Conservation (phyloP, 2,113 vertebrate species). For the Triplophysa siluroides region DNA sequence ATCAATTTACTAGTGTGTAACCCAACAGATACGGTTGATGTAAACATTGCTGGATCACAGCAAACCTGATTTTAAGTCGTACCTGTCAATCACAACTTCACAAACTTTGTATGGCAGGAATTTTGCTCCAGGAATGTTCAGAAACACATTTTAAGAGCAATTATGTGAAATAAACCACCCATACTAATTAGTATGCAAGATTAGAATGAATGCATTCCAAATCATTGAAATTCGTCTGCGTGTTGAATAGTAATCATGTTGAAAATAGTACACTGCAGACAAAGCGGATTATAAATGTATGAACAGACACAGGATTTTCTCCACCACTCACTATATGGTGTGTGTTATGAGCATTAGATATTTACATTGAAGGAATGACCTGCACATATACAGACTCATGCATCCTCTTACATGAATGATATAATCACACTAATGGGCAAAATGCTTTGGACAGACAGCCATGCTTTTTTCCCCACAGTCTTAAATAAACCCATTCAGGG, state of each 20-base stretch:
- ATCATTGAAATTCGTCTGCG: background rate
- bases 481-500: constrained; percentile 6
- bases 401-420: background rate
- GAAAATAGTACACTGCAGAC: no score
- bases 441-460: background rate
- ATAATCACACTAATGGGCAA: constrained; percentile 28
- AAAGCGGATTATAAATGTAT: no score
- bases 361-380: background rate
- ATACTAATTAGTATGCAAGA: background rate
- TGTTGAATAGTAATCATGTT: no score
- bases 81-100: no score
- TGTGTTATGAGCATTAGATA: background rate
- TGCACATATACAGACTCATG: background rate
- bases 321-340: no score
- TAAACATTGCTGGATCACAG: background rate
- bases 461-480: background rate
- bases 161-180: background rate
- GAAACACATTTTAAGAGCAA: background rate
- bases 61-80: background rate
- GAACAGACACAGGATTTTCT: no score
- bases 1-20: background rate
- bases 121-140: no score
- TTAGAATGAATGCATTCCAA: background rate
- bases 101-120: no score
- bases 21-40: background rate